Percentiles rank a stretch among this genome's conserved stretches.
Evolutionary conservation across 1,140 invertebrate species (phyloP).

Genomic region (Caenorhabditis remanei): DNA sequence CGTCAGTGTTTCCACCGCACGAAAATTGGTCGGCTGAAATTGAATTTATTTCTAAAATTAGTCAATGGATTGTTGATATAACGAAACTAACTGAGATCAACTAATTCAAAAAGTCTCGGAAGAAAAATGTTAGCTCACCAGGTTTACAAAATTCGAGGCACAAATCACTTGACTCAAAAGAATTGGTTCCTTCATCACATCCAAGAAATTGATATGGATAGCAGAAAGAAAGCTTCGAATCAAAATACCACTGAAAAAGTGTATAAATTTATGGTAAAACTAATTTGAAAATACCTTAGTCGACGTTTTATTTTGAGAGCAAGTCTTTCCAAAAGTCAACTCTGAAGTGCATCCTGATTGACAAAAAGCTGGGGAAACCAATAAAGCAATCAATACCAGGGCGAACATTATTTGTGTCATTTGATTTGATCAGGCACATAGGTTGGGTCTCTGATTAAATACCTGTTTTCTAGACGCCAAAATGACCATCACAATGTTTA

Average conservation of each 20-base stretch:
- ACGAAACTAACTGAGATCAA: background rate
- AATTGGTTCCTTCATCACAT: constrained; percentile 21
- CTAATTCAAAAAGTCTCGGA: background rate
- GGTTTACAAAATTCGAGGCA: constrained; percentile 39
- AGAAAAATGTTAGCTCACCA: background rate
- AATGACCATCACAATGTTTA: constrained; percentile 25
- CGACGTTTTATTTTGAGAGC: background rate
- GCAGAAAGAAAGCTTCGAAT: background rate
- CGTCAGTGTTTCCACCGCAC: constrained; percentile 25
- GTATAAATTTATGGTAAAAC: background rate
- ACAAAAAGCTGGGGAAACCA: background rate
- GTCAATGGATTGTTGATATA: background rate
- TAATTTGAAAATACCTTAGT: background rate
- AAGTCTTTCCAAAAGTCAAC: background rate
- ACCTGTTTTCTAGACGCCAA: constrained; percentile 31
- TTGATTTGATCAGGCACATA: background rate
- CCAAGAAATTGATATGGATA: constrained; percentile 27
- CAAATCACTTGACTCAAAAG: background rate
- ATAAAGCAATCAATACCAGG: background rate
- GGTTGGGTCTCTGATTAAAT: background rate
- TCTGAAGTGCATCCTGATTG: background rate
- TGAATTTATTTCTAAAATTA: background rate
- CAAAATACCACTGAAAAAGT: constrained; percentile 14
- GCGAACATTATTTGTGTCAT: background rate
- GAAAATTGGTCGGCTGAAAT: constrained; percentile 49